Percentiles rank a stretch among this genome's conserved stretches.
These are phyloP conservation scores for Tenthredo amoena DNA, from an alignment of 2,888 invertebrate genomes.

Conservation along the genomic window DNA sequence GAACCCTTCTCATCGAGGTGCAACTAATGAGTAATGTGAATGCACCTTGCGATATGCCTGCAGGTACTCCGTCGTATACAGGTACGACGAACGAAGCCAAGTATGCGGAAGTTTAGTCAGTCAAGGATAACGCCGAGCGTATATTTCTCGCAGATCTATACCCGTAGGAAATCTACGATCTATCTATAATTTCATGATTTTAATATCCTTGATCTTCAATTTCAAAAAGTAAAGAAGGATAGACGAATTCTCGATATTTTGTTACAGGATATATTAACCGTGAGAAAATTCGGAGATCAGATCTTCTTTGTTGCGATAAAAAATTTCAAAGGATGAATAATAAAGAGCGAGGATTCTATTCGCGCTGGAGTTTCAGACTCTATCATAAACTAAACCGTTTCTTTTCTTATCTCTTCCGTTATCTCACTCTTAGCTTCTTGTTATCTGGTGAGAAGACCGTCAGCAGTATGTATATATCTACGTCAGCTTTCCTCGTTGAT, in stretches of 20 bases:
- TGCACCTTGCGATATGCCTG: conserved; percentile 15
- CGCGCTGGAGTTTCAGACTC: neutral
- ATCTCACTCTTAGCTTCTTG: neutral
- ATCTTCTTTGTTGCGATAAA: neutral
- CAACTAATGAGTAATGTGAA: conserved; percentile 27
- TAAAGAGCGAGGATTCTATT: neutral
- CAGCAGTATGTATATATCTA: neutral
- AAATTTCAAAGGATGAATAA: neutral
- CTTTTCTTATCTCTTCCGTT: neutral
- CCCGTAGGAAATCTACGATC: neutral
- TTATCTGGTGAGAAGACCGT: neutral
- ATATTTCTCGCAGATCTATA: neutral
- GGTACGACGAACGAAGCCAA: neutral
- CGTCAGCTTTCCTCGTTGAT: neutral
- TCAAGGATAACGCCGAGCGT: conserved; percentile 25
- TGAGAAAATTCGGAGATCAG: neutral
- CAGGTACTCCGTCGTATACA: neutral
- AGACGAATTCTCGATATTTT: too few species aligned
- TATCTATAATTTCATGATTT: neutral
- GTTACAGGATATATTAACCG: too few species aligned
- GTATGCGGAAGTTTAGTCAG: conserved; percentile 36
- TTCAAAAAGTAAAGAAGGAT: neutral
- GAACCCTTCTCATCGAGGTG: neutral
- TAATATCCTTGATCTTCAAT: neutral
- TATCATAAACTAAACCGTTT: neutral